Conservation (phyloP, 2,113 vertebrate genomes). For the Loxodonta africana region DNA sequence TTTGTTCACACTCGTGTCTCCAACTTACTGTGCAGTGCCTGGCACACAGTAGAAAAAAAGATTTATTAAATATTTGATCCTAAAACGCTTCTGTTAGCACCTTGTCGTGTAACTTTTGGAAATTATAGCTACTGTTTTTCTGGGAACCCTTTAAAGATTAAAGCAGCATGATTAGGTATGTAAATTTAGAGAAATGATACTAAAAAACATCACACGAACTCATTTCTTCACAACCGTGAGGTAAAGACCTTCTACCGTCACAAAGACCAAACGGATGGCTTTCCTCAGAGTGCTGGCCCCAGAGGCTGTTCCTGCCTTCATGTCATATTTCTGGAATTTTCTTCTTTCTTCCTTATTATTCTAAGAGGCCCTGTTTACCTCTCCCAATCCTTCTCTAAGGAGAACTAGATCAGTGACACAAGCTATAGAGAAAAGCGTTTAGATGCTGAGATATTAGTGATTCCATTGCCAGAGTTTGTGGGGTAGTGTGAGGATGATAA, state of each 20-base stretch:
- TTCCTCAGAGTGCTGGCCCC: background rate
- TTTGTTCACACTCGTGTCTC: background rate
- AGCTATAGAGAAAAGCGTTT: background rate
- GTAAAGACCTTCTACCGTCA: background rate
- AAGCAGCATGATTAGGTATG: background rate
- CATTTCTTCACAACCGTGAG: background rate
- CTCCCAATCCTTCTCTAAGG: background rate
- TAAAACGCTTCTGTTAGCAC: constrained; percentile 22
- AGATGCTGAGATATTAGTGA: background rate
- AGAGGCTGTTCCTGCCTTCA: background rate
- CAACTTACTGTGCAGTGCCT: background rate
- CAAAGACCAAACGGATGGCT: background rate
- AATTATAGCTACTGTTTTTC: constrained; percentile 29
- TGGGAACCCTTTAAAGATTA: constrained; percentile 44
- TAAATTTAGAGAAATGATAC: constrained; percentile 53
- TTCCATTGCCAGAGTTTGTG: background rate
- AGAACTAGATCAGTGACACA: background rate
- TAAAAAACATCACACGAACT: constrained; percentile 25
- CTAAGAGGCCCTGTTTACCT: background rate
- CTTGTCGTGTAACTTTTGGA: background rate
- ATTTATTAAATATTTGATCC: constrained; percentile 48
- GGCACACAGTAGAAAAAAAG: background rate
- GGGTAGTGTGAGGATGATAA: background rate
- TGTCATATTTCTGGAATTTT: background rate
- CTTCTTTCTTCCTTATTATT: constrained; percentile 13